These are phyloP conservation scores for Cheilosia urbana DNA, from an alignment of 2,888 invertebrate genomes.

Conservation along the genomic window DNA sequence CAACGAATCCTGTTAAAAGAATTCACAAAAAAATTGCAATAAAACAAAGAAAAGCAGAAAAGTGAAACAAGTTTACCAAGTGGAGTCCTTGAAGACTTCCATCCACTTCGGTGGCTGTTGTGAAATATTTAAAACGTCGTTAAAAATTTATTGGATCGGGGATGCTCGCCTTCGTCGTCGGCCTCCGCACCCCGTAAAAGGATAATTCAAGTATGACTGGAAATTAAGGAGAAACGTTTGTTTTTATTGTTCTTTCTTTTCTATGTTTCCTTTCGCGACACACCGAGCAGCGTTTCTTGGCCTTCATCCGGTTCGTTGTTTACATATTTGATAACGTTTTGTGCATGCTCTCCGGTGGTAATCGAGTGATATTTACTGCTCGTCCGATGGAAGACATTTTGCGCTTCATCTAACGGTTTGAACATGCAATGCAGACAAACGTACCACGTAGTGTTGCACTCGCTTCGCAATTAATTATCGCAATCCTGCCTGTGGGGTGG, in stretches of 20 bases:
- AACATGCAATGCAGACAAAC: slow-evolving; percentile 37
- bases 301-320: slow-evolving; percentile 29
- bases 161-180: slow-evolving; percentile 57
- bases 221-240: slow-evolving; percentile 60
- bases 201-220: slow-evolving; percentile 74
- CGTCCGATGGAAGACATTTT: slow-evolving; percentile 17
- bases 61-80: slow-evolving; percentile 48
- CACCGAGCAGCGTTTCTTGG: not conserved
- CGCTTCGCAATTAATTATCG: slow-evolving; percentile 60
- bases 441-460: slow-evolving; percentile 33
- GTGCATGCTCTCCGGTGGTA: not conserved
- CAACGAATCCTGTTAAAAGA: slow-evolving; percentile 25
- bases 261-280: slow-evolving; percentile 1
- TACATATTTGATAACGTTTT: slow-evolving; percentile 49
- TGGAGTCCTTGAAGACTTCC: slow-evolving; percentile 42
- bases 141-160: slow-evolving; percentile 71
- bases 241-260: slow-evolving; percentile 43
- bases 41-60: slow-evolving; percentile 46
- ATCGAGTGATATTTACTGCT: slow-evolving; percentile 42
- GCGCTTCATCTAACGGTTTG: slow-evolving; percentile 35
- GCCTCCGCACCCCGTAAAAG: slow-evolving; percentile 59
- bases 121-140: slow-evolving; percentile 71
- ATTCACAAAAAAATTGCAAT: slow-evolving; percentile 50
- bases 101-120: slow-evolving; percentile 51
- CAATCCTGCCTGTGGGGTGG: slow-evolving; percentile 23